Evolutionary conservation across 1,140 invertebrate species (phyloP), one percentile per base, ranked within the genome.

Genomic region (Lordiphosa collinella): DNA sequence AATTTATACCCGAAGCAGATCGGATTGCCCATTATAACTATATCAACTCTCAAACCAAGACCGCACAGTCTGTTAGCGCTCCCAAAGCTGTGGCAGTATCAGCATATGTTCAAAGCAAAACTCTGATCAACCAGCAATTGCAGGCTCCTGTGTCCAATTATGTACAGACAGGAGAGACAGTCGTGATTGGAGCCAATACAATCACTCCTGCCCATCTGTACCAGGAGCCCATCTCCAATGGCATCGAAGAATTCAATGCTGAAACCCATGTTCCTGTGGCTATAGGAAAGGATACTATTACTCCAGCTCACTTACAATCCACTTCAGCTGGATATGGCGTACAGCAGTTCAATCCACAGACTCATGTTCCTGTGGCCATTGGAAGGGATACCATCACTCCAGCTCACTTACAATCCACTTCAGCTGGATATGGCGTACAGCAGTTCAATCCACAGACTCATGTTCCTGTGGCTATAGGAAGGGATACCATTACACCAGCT

Each of bases 181-280:
- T 5, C 18, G 18, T 22, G 18, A 22, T 22, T 22, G 18, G 18
- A 5, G 55, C 67, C 4, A 55, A 60, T 40, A 32, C 50, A 2
- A 22, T 22, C 4, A 22, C 18, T 5, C 18, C 18, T 1, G 18
- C 18, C 18, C 18, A 22, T 22, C 18, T 22, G 2, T 80, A 75
- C 38, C 54, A 80, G 61, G 70, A 80, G 40, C 75, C 64, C 36
- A 14, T 25, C 1, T 70, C 76, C 1, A 80, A 80, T 40, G 76
- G 70, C 48, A 80, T 80, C 9, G 75, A 82, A 47, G 78, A 76
- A 44, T 84, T 61, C 46, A 72, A 72, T 31, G 32, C 56, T 2
- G 76, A 76, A 18, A 64, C 54, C 7, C 76, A 82, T 40, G 71
- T 68, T 9, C 78, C 78, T 6, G 40, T 49, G 6, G 55, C 13